Base-by-base conservation (phyloP, 2,113 vertebrate genomes). In the Mormyrus lacerda region DNA sequence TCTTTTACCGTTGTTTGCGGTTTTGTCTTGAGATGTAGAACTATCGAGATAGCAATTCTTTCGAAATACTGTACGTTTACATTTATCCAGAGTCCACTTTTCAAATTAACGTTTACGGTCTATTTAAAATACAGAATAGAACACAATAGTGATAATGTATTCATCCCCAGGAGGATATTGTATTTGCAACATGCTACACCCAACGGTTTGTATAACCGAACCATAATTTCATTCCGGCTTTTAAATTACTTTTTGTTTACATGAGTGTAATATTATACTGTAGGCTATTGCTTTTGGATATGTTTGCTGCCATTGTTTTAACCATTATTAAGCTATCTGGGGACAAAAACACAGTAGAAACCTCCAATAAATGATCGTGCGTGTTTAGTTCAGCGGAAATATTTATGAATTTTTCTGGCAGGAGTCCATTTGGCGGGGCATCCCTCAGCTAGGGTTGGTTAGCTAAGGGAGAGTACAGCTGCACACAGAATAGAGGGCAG, bases 401-500 rank as follows among this genome's bases (percentile, higher is more conserved):
- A 88, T 88, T 61, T 24, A 88, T 88, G 53, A 44, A 31, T 44
- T 9, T 61, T 65, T 88, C 87, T 79, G 73, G 73, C 31, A 35
- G 73, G 35, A n/a, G 35, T 79, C 87, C 55, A 45, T 42, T 61
- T 88, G 87, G 87, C 87, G 31, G 35, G 53, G 3, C 19, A 45
- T 88, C 87, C 87, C 6, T 10, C 55, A 19, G 39, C 86, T 55
- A 35, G 48, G 85, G 85, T 35, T 58, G 83, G 83, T 85, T 85
- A 87, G 51, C 53, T 8, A 42, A 42, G 73, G 73, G 73, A 35
- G 73, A 17, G 31, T 19, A 19, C 31, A 6, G 73, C 73, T 19
- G 73, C 5, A 0, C 39, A 19, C 15, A 42, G 73, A 42, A 79
- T 42, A 7, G 17, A 19, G 13, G 73, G 15, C 35, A 35, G 13